Percentiles rank a stretch among this genome's conserved stretches.
Evolutionary conservation across 2,797 vertebrate genomes (phyloP).

Genomic region (Ispidina lecontei): DNA sequence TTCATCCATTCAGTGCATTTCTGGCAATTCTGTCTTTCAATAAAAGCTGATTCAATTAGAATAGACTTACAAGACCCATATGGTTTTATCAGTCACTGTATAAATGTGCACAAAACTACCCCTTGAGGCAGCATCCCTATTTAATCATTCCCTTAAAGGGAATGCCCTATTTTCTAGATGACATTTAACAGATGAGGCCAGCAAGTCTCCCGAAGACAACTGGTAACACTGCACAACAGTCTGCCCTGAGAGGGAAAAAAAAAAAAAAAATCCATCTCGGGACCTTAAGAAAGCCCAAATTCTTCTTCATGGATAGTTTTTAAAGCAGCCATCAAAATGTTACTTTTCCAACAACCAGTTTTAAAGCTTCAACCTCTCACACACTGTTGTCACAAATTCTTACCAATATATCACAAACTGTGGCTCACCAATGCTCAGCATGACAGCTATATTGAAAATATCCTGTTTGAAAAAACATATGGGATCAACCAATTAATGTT

Average conservation of each 20-base stretch:
- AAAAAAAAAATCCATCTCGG: neutral
- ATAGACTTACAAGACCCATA: conserved; percentile 57
- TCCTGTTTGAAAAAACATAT: neutral
- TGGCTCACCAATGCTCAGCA: neutral
- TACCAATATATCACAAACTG: neutral
- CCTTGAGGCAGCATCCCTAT: conserved; percentile 58
- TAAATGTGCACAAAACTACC: conserved; percentile 58
- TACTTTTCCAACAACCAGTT: neutral
- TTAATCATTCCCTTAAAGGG: conserved; percentile 65
- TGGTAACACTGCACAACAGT: neutral
- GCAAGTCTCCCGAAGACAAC: conserved; percentile 43
- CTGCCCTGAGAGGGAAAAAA: neutral
- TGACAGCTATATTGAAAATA: neutral
- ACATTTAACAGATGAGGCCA: conserved; percentile 65
- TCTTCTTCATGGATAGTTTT: neutral
- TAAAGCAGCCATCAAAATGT: neutral
- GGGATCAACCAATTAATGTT: neutral
- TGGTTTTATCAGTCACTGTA: conserved; percentile 65
- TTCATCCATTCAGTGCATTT: conserved; percentile 59
- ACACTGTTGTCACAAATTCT: neutral
- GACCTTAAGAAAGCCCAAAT: neutral
- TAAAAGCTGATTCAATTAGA: conserved; percentile 67
- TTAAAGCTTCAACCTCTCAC: neutral
- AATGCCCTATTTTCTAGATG: conserved; percentile 68
- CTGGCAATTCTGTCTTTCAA: conserved; percentile 49